phyloP scores from a whole-genome alignment of 1,140 invertebrate genomes.

The Bombus pascuorum region DNA sequence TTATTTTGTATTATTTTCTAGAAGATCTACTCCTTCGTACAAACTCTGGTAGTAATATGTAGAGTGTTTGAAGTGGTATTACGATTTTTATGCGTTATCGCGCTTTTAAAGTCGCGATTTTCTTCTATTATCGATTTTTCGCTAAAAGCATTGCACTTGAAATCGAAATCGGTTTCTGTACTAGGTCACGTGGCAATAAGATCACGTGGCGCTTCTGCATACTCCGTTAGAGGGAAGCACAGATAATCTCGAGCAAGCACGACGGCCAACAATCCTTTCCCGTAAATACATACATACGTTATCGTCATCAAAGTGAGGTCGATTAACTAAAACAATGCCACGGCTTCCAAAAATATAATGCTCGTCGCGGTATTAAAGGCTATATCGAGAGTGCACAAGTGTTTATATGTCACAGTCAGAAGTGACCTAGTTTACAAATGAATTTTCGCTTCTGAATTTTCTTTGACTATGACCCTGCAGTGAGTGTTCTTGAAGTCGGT shows the following conservation, averaged over 20 bases:
- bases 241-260: conserved; percentile 39
- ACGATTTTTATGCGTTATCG: background rate
- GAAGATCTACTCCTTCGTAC: too few relatives aligned
- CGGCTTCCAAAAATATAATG: conserved; percentile 31
- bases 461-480: conserved; percentile 49
- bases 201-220: conserved; percentile 64
- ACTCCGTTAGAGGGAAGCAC: conserved; percentile 42
- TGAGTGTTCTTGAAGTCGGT: conserved; percentile 61
- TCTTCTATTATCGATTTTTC: background rate
- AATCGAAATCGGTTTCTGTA: conserved; percentile 38
- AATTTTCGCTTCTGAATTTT: conserved; percentile 40
- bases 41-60: background rate
- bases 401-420: conserved; percentile 33
- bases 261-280: conserved; percentile 36
- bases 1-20: background rate
- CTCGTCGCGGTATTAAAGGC: background rate
- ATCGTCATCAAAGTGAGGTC: conserved; percentile 45
- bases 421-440: conserved; percentile 64
- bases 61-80: background rate
- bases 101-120: background rate
- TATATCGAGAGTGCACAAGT: conserved; percentile 2
- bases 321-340: conserved; percentile 31
- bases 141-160: conserved; percentile 7
- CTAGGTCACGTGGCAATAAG: conserved; percentile 55
- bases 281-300: conserved; percentile 66